phyloP scores from a whole-genome alignment of 2,797 vertebrate species.

The Sus cebifrons region DNA sequence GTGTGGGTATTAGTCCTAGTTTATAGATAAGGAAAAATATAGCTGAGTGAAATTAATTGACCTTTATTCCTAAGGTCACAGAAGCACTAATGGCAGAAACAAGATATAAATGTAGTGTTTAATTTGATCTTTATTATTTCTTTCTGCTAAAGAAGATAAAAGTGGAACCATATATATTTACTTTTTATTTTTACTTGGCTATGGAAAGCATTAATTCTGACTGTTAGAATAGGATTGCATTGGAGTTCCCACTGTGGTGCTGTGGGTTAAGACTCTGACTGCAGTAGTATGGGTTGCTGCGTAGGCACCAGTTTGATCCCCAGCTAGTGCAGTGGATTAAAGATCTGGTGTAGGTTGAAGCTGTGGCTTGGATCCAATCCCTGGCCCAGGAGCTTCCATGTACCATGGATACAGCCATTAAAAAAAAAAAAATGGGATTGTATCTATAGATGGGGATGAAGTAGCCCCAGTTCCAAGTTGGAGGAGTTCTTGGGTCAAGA shows the following conservation, averaged over 20 bases:
- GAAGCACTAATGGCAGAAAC: neutral
- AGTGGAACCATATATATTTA: neutral
- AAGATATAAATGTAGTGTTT: neutral
- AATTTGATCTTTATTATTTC: neutral
- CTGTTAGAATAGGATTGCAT: neutral
- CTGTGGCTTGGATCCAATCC: too few relatives aligned
- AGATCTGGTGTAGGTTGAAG: too few relatives aligned
- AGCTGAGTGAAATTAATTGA: neutral
- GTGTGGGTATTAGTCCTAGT: neutral
- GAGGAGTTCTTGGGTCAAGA: neutral
- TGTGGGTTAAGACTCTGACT: too few relatives aligned
- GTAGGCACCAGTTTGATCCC: too few relatives aligned
- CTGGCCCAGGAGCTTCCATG: too few relatives aligned
- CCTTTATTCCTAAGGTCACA: neutral
- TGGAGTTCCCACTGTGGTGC: too few relatives aligned
- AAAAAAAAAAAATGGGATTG: neutral
- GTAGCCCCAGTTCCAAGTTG: neutral
- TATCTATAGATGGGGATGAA: neutral
- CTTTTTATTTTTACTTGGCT: neutral
- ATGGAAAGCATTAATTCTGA: neutral
- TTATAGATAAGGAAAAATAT: neutral
- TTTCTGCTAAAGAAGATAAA: neutral
- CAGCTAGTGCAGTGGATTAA: too few relatives aligned
- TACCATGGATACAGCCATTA: too few relatives aligned
- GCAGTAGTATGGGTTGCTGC: too few relatives aligned